These are phyloP conservation scores for Theocolax elegans DNA, from an alignment of 1,140 invertebrate species.

Conservation along the genomic window DNA sequence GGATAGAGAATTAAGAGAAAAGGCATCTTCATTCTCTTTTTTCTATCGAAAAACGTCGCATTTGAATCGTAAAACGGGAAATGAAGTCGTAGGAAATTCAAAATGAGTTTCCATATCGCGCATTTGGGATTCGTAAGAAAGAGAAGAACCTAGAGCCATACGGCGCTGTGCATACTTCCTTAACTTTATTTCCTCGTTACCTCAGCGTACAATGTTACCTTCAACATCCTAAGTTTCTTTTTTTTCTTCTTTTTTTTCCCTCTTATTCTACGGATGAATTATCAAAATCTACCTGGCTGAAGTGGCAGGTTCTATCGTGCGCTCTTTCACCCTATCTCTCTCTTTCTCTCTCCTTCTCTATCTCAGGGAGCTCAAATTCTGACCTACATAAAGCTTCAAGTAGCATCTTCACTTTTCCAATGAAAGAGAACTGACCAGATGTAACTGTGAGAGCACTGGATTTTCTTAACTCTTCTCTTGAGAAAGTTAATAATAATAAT, in stretches of 20 bases:
- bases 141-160: neutral
- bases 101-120: slow-evolving; percentile 38
- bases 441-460: too few relatives aligned
- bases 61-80: slow-evolving; percentile 26
- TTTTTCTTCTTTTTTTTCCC: neutral
- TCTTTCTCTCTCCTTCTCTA: neutral
- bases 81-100: slow-evolving; percentile 29
- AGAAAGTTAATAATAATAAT: too few relatives aligned
- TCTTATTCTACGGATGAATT: slow-evolving; percentile 44
- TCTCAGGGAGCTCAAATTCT: slow-evolving; percentile 8
- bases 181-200: slow-evolving; percentile 40
- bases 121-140: slow-evolving; percentile 20
- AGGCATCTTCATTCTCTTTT: neutral
- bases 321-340: neutral
- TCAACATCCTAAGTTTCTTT: neutral
- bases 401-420: neutral
- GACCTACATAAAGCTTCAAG: slow-evolving; percentile 19
- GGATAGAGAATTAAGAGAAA: too few relatives aligned
- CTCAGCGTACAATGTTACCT: slow-evolving; percentile 17
- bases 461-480: too few relatives aligned
- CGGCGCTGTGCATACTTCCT: slow-evolving; percentile 27
- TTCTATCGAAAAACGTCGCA: slow-evolving; percentile 15
- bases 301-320: too few relatives aligned
- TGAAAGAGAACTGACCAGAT: slow-evolving; percentile 9
- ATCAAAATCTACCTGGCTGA: slow-evolving; percentile 50